Base-by-base conservation (phyloP, 2,888 invertebrate genomes). In the Agonopterix subpropinquella region DNA sequence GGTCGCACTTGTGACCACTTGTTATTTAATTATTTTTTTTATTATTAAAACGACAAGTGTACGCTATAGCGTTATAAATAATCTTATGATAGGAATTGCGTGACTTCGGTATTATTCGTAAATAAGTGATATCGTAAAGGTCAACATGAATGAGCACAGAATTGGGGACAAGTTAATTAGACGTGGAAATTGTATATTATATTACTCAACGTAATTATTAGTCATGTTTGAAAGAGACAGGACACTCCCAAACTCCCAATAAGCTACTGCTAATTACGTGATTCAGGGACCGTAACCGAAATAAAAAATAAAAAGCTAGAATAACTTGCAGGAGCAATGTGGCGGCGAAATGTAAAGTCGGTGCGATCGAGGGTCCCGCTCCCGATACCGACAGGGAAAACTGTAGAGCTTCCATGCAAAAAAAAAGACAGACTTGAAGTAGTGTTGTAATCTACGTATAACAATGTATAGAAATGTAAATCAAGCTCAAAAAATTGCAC, bases 251-350 rank as follows among this genome's bases (percentile, higher is more conserved):
- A 71, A 74, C 68, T 75, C 68, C 70, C 75, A 80, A 83, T 80
- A 77, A 76, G 72, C 74, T 75, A 70, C 78, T 68, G 71, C 80
- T 85, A 85, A 87, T 87, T 85, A 84, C 73, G 77, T 81, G 79
- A 84, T 85, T 77, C 80, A 80, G 80, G 74, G 65, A 77, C 81
- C 82, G 80, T 85, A 80, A 83, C 80, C 66, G 61, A 76, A 81
- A 79, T 80, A 77, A 81, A 79, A 77, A 80, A 77, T 67, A 45
- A 55, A 65, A 79, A 77, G 66, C 62, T 70, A 72, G 73, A 74
- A 68, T 69, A 73, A 71, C 65, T 67, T 64, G 61, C 56, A 62
- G 64, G 62, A 64, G 65, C 68, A 70, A 75, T 77, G 77, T 77
- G 74, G 75, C 75, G 74, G 78, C 70, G 64, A 65, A 67, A 64